Conservation (phyloP, 64 coral and sea anemone genomes). For the Cladopsammia gracilis region DNA sequence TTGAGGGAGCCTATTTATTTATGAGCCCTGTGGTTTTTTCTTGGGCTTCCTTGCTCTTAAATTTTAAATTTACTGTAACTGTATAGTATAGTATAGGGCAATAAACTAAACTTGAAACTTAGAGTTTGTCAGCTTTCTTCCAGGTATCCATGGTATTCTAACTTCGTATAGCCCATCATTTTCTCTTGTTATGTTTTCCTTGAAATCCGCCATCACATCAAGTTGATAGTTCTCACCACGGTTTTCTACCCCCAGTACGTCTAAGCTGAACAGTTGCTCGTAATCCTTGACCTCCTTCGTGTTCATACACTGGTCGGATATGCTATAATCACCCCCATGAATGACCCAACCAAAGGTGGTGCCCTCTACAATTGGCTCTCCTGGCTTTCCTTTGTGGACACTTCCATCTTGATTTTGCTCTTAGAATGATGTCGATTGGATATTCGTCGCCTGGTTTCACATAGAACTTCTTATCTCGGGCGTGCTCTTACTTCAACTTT, state of each 20-base stretch:
- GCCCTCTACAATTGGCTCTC: slow-evolving; percentile 51
- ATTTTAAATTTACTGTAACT: no score
- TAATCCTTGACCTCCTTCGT: slow-evolving; percentile 16
- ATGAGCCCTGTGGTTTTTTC: no score
- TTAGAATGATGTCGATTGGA: slow-evolving; percentile 48
- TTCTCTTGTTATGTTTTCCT: background rate
- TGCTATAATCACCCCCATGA: slow-evolving; percentile 49
- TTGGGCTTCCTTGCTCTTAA: no score
- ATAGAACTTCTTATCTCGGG: slow-evolving; percentile 44
- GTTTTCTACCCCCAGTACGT: slow-evolving; percentile 43
- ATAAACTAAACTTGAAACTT: no score
- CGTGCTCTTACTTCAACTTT: slow-evolving; percentile 63
- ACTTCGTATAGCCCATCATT: slow-evolving; percentile 8
- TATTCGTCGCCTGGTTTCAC: slow-evolving; percentile 38
- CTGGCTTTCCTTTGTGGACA: slow-evolving; percentile 52
- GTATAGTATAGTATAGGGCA: no score
- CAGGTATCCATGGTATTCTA: slow-evolving; percentile 32
- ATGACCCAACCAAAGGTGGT: slow-evolving; percentile 58
- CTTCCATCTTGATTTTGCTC: slow-evolving; percentile 61
- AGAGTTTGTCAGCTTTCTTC: background rate
- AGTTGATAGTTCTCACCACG: slow-evolving; percentile 26
- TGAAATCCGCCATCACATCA: background rate
- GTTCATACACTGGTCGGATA: slow-evolving; percentile 7
- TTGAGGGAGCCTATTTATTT: no score
- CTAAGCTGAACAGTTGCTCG: slow-evolving; percentile 1